Conservation (phyloP, 2,797 vertebrate genomes). For the Clarias fuscus region DNA sequence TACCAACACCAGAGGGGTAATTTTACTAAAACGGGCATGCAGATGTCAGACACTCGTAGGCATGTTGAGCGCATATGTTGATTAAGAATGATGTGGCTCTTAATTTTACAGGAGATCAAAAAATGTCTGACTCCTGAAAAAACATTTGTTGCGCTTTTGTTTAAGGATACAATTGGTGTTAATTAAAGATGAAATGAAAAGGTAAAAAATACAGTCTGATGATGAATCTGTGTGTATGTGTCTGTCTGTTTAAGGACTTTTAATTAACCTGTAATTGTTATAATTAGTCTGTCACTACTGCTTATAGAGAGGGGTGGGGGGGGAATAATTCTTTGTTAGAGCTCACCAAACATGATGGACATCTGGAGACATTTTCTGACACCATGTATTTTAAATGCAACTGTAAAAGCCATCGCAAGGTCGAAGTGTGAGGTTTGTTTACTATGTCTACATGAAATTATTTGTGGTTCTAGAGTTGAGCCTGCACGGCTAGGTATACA, state of each 20-base stretch:
- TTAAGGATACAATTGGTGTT: conserved; percentile 85
- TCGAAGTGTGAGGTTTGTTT: conserved; percentile 11
- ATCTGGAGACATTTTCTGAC: too few relatives aligned
- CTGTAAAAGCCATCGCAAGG: not conserved
- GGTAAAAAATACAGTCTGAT: conserved; percentile 48
- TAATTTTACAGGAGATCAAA: conserved; percentile 72
- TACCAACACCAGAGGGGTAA: conserved; percentile 57
- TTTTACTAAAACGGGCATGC: conserved; percentile 60
- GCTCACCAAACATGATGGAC: not conserved
- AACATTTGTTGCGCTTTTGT: conserved; percentile 85
- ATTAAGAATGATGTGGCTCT: conserved; percentile 79
- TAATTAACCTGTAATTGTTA: not conserved
- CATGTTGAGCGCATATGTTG: conserved; percentile 71
- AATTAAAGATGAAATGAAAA: conserved; percentile 76
- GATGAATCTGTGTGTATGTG: conserved; percentile 45
- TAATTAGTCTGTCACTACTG: not conserved
- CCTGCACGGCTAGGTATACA: not conserved
- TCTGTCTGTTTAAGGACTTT: conserved; percentile 31
- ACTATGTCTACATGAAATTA: conserved; percentile 27
- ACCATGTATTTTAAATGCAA: not conserved
- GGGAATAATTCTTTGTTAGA: not conserved
- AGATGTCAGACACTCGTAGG: conserved; percentile 68
- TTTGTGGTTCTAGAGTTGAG: not conserved
- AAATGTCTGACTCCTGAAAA: conserved; percentile 77
- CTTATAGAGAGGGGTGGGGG: not conserved